These are phyloP conservation scores for Dromococcyx pavoninus DNA, from an alignment of 2,797 vertebrate genomes.

Conservation along the genomic window DNA sequence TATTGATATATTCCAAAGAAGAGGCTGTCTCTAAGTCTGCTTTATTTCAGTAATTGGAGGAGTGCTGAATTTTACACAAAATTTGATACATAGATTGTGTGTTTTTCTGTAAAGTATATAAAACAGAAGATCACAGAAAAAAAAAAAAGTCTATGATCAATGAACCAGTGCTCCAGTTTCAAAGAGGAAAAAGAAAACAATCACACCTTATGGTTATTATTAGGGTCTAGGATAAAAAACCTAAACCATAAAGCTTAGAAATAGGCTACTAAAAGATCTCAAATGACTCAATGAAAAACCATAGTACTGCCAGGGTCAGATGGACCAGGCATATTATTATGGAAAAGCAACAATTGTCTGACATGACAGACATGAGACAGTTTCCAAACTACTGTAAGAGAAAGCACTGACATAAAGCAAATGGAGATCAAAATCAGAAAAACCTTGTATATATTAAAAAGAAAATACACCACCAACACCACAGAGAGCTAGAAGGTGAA, in stretches of 20 bases:
- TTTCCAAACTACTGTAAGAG: neutral
- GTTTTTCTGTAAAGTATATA: neutral
- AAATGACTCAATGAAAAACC: neutral
- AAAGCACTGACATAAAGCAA: neutral
- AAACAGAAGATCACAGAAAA: neutral
- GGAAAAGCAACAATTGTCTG: neutral
- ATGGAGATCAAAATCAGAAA: neutral
- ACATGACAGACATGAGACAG: neutral
- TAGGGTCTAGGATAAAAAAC: neutral
- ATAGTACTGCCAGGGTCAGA: neutral
- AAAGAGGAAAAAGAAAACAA: neutral
- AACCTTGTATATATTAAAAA: too few species aligned
- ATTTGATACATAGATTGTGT: neutral
- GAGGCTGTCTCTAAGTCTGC: neutral
- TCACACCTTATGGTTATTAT: neutral
- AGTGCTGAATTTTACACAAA: neutral
- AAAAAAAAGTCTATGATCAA: neutral
- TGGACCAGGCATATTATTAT: neutral
- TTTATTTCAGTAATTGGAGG: neutral
- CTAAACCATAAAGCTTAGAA: neutral
- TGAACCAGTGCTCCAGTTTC: rapidly evolving
- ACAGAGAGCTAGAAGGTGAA: neutral
- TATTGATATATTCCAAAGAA: neutral
- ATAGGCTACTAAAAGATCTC: neutral
- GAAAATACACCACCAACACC: neutral